A percentile compares a stretch with the other conserved stretches of the same genome.
Conservation (phyloP, 2,888 invertebrate species). For the Geotrupes spiniger region DNA sequence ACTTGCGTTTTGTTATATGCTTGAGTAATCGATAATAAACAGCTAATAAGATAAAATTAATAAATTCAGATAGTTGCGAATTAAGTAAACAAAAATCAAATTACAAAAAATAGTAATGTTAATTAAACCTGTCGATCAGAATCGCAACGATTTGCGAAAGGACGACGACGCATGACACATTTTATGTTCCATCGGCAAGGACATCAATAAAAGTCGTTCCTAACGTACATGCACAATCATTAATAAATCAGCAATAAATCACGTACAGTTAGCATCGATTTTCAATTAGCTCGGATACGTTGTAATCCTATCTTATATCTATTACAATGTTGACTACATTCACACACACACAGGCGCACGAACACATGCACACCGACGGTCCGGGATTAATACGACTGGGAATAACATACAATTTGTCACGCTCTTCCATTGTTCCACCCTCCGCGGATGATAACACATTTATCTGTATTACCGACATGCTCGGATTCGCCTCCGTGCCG, state of each 20-base stretch:
- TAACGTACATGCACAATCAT: constrained; percentile 26
- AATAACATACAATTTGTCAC: constrained; percentile 49
- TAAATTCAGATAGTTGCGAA: no score
- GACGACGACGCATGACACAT: no score
- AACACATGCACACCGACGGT: constrained; percentile 15
- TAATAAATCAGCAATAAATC: constrained; percentile 45
- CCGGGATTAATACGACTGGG: constrained; percentile 47
- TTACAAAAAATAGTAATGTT: no score
- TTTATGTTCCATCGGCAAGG: no score
- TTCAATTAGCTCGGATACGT: constrained; percentile 38
- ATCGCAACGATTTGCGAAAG: no score
- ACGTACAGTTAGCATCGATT: constrained; percentile 45
- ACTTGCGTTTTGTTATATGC: no score
- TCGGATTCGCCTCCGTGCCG: constrained; percentile 9
- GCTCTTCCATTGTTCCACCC: constrained; percentile 41
- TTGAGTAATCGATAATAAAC: no score
- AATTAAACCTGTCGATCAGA: no score
- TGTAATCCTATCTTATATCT: constrained; percentile 43
- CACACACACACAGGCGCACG: constrained; percentile 14
- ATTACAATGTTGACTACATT: constrained; percentile 48
- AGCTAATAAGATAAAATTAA: no score
- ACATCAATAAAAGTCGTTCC: constrained; percentile 2
- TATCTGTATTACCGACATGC: constrained; percentile 41
- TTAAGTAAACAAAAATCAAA: no score
- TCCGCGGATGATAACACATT: constrained; percentile 44